Percentiles rank a stretch among this genome's conserved stretches.
Conservation (phyloP, 2,888 invertebrate genomes). For the Drosophila cognata region DNA sequence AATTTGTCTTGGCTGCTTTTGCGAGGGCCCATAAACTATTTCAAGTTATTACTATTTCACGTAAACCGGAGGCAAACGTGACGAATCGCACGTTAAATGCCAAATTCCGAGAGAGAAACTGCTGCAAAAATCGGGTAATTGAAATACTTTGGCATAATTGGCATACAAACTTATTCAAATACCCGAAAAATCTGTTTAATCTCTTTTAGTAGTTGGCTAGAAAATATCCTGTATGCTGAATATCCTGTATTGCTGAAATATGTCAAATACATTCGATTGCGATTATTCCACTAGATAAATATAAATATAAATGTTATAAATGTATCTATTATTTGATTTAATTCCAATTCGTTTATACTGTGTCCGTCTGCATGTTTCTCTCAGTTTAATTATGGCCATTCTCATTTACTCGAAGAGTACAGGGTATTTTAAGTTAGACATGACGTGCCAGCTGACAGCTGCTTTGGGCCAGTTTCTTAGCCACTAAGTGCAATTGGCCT, state of each 20-base stretch:
- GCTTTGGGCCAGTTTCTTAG: conserved; percentile 31
- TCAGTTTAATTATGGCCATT: neutral
- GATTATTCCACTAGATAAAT: neutral
- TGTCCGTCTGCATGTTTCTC: neutral
- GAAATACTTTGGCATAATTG: conserved; percentile 75
- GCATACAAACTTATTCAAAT: conserved; percentile 46
- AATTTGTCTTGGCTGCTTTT: conserved; percentile 40
- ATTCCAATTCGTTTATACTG: neutral
- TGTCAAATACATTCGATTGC: neutral
- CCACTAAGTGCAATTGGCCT: conserved; percentile 40
- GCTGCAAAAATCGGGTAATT: conserved; percentile 51
- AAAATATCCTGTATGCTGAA: neutral
- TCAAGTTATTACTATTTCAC: conserved; percentile 44
- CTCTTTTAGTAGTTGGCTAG: neutral
- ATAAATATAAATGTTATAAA: neutral
- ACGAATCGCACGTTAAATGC: conserved; percentile 51
- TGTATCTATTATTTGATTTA: too few species aligned
- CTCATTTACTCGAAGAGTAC: neutral
- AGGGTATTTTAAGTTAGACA: conserved; percentile 26
- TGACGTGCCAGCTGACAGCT: conserved; percentile 54
- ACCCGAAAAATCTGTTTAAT: conserved; percentile 9
- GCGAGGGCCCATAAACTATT: conserved; percentile 34
- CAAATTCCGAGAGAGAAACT: conserved; percentile 36
- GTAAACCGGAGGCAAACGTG: conserved; percentile 57
- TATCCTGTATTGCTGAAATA: neutral